Evolutionary conservation across 1,140 invertebrate genomes (phyloP).

Genomic region (Yoshiicerus persimilis): DNA sequence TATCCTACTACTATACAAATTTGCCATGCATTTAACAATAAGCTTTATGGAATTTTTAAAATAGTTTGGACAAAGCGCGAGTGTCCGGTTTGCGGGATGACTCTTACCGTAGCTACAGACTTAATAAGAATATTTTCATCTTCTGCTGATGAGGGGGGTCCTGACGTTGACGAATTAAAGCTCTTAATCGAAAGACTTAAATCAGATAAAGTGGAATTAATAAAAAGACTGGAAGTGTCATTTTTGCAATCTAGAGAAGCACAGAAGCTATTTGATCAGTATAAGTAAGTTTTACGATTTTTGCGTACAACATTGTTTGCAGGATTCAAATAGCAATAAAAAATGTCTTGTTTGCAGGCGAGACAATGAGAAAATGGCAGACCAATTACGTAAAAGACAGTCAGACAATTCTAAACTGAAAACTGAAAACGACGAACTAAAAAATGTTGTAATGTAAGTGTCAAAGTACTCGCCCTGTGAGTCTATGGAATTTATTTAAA

Average conservation of each 20-base stretch:
- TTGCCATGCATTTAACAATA: neutral
- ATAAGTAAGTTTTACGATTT: constrained; percentile 1
- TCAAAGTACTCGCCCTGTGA: no score
- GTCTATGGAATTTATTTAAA: no score
- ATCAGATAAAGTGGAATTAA: neutral
- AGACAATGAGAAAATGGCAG: constrained; percentile 12
- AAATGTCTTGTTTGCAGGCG: neutral
- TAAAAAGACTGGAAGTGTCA: neutral
- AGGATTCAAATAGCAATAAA: no score
- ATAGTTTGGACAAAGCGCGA: constrained; percentile 34
- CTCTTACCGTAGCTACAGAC: constrained; percentile 27
- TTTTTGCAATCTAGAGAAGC: constrained; percentile 23
- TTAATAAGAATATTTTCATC: constrained; percentile 29
- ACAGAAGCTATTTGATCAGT: constrained; percentile 2
- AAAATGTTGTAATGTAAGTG: constrained; percentile 33
- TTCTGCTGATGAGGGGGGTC: neutral
- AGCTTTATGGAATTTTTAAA: neutral
- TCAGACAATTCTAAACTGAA: constrained; percentile 22
- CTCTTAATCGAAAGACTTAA: neutral
- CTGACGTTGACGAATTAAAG: neutral
- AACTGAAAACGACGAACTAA: constrained; percentile 29
- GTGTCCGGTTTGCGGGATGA: constrained; percentile 31
- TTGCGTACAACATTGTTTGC: no score
- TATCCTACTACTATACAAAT: neutral
- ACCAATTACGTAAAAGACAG: neutral